phyloP scores from a whole-genome alignment of 2,113 vertebrate species.

The Forbesichthys agassizii region DNA sequence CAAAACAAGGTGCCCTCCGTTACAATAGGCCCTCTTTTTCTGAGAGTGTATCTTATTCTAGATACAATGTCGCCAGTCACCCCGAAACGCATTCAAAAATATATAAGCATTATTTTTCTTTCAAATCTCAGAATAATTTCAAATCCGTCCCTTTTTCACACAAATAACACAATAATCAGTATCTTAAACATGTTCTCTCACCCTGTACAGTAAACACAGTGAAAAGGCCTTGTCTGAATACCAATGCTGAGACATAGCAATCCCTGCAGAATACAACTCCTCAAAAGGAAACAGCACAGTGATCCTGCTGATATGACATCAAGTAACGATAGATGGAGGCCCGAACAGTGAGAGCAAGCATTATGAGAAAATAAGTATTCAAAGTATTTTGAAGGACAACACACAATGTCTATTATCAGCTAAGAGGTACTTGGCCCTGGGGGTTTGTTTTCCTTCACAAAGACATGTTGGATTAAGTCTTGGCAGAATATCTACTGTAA shows the following conservation, averaged over 20 bases:
- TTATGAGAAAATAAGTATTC: conserved; percentile 14
- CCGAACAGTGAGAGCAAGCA: conserved; percentile 22
- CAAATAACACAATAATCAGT: neutral
- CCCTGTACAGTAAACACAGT: conserved; percentile 30
- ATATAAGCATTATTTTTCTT: too few species aligned
- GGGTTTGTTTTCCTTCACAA: conserved; percentile 8
- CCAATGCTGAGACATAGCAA: conserved; percentile 24
- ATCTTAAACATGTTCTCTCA: conserved; percentile 50
- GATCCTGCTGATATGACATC: conserved; percentile 12
- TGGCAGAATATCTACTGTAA: conserved; percentile 24
- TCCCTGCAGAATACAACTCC: conserved; percentile 31
- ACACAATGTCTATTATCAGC: conserved; percentile 10
- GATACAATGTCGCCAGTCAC: too few species aligned
- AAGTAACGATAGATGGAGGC: conserved; percentile 32
- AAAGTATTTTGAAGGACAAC: conserved; percentile 26
- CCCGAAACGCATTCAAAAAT: too few species aligned
- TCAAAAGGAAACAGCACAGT: conserved; percentile 54
- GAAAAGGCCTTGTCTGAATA: conserved; percentile 40
- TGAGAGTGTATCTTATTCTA: too few species aligned
- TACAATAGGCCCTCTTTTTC: too few species aligned
- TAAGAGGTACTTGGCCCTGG: neutral
- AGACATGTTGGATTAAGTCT: conserved; percentile 25
- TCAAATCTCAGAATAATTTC: too few species aligned
- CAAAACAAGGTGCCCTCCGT: too few species aligned
- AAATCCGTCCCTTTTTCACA: too few species aligned